phyloP scores from a whole-genome alignment of 2,888 invertebrate genomes.

The Aphelenchoides bicaudatus region DNA sequence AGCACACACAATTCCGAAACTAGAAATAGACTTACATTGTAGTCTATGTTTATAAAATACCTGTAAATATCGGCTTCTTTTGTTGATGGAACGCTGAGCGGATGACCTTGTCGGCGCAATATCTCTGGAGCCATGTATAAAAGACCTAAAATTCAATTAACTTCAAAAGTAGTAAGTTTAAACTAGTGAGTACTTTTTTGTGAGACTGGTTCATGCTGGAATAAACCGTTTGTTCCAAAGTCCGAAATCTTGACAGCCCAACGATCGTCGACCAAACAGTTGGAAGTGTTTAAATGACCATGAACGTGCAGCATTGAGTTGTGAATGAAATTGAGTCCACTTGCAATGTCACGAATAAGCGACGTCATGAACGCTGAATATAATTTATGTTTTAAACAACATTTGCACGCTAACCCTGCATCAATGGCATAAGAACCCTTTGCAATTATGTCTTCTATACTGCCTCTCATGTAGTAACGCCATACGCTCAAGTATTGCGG shows the following conservation, averaged over 20 bases:
- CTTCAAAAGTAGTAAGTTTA: conserved; percentile 21
- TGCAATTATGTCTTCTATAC: conserved; percentile 32
- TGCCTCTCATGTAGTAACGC: conserved; percentile 43
- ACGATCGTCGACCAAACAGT: conserved; percentile 48
- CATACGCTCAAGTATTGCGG: conserved; percentile 43
- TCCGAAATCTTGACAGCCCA: conserved; percentile 36
- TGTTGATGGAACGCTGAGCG: not conserved
- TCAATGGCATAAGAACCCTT: conserved; percentile 43
- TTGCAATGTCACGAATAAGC: conserved; percentile 8
- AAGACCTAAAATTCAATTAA: conserved; percentile 25
- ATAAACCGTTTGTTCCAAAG: conserved; percentile 19
- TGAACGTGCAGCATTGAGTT: conserved; percentile 36
- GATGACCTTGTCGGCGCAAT: conserved; percentile 18
- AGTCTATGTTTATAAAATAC: too few species aligned
- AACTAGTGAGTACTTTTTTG: conserved; percentile 20
- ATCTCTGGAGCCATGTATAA: conserved; percentile 31
- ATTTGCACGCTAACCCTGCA: conserved; percentile 44
- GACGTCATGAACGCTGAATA: not conserved
- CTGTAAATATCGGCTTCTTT: conserved; percentile 27
- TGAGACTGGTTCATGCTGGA: conserved; percentile 15
- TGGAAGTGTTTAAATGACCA: conserved; percentile 40
- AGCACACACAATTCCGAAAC: conserved; percentile 40
- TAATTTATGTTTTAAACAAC: not conserved
- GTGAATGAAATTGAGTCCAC: conserved; percentile 42
- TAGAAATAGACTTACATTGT: too few species aligned